Base-by-base conservation (phyloP, 2,113 vertebrate species). In the Larimichthys polyactis region DNA sequence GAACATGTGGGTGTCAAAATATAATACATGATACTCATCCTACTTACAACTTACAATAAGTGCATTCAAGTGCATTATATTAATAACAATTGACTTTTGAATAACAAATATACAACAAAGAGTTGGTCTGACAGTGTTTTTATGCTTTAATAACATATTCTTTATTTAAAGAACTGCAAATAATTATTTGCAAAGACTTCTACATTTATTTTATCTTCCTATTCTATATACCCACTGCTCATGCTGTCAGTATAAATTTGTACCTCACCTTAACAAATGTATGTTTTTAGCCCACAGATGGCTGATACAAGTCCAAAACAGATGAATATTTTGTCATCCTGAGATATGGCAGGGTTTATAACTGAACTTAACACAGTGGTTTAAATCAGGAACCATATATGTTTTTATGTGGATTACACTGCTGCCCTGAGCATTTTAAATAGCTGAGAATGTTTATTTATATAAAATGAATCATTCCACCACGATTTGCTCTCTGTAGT, bases 401-500 rank as follows among this genome's bases (percentile, higher is more conserved):
- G 3, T 11, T 75, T 62, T 64, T 22, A 57, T 15, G 64, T 57
- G 51, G 49, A 77, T 81, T 49, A 72, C 48, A 32, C 32, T 48
- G 60, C 67, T 20, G 29, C 43, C 20, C 19, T 11, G 20, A 44
- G 14, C 48, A 54, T 60, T 44, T 70, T 29, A 29, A 15, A 62
- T 16, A 43, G 11, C 3, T 19, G n/a, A 14, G 1, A 48, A 46
- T 51, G 3, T 27, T 27, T 27, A 57, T 48, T 20, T 10, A 19
- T 40, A 40, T 14, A n/a, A 20, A 15, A 64, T 48, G 12, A 80
- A 52, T 55, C 46, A 15, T 40, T 59, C n/a, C 15, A 49, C 20
- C 19, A 46, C 19, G 16, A 70, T 36, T 64, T 68, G 17, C 4
- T 29, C 10, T 4, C 15, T 59, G 14, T 12, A 20, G 16, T 29